Percentiles rank a stretch among this genome's conserved stretches.
Conservation (phyloP, 1,140 invertebrate genomes). For the Brachionus koreanus region DNA sequence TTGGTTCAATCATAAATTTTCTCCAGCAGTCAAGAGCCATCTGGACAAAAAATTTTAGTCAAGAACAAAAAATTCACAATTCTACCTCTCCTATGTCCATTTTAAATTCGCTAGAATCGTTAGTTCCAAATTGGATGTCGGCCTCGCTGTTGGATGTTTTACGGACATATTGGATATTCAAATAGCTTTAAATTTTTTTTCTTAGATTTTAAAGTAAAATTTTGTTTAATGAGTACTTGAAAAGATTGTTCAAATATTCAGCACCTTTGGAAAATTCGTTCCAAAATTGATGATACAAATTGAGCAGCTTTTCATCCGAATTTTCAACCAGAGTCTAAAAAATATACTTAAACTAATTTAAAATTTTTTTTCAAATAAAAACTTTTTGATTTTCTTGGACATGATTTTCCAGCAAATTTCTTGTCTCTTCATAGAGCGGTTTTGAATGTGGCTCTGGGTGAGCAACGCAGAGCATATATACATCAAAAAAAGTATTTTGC, state of each 20-base stretch:
- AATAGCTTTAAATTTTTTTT: slow-evolving; percentile 61
- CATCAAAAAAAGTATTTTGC: slow-evolving; percentile 88
- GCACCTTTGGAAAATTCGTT: slow-evolving; percentile 78
- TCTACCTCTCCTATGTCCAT: slow-evolving; percentile 72
- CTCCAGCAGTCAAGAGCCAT: slow-evolving; percentile 78
- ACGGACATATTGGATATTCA: slow-evolving; percentile 86
- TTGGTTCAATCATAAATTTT: slow-evolving; percentile 73
- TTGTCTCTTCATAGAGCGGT: slow-evolving; percentile 76
- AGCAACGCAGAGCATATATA: slow-evolving; percentile 84
- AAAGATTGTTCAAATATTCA: slow-evolving; percentile 77
- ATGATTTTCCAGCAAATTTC: slow-evolving; percentile 76
- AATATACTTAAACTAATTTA: not conserved
- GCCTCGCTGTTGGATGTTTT: slow-evolving; percentile 81
- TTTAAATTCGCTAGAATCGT: slow-evolving; percentile 72
- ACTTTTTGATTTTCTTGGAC: slow-evolving; percentile 66
- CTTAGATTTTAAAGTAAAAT: slow-evolving; percentile 47
- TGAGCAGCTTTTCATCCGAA: slow-evolving; percentile 62
- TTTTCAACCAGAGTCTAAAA: slow-evolving; percentile 48
- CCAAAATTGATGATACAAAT: slow-evolving; percentile 75
- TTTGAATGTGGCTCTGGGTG: slow-evolving; percentile 82
- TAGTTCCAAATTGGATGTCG: slow-evolving; percentile 80
- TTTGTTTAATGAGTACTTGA: slow-evolving; percentile 63
- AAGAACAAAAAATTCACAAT: not conserved
- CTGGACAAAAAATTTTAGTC: slow-evolving; percentile 44
- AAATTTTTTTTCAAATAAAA: not conserved